phyloP scores from a whole-genome alignment of 2,113 vertebrate species.

The Polypterus bichir region DNA sequence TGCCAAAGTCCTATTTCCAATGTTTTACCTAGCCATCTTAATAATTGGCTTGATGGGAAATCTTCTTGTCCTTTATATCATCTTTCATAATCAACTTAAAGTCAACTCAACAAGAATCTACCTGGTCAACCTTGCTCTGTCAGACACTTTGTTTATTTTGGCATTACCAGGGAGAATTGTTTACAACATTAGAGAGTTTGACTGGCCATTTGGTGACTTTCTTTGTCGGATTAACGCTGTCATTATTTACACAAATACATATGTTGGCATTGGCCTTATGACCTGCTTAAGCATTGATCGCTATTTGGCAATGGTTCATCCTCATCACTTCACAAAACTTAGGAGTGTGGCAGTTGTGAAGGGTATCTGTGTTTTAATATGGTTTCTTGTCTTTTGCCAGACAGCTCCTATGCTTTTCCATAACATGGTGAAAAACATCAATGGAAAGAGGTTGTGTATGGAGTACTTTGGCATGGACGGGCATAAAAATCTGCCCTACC shows the following conservation, averaged over 20 bases:
- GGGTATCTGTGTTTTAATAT: slow-evolving; percentile 46
- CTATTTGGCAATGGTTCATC: slow-evolving; percentile 62
- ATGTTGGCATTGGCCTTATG: slow-evolving; percentile 67
- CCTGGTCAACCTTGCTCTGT: slow-evolving; percentile 62
- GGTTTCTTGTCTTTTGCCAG: slow-evolving; percentile 53
- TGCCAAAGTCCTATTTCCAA: slow-evolving; percentile 45
- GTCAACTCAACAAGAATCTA: slow-evolving; percentile 64
- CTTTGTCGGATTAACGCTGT: slow-evolving; percentile 55
- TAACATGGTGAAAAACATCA: slow-evolving; percentile 32
- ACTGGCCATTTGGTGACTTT: slow-evolving; percentile 67
- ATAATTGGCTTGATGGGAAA: slow-evolving; percentile 55
- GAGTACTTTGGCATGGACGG: slow-evolving; percentile 54
- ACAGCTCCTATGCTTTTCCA: slow-evolving; percentile 45
- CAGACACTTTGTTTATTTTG: slow-evolving; percentile 62
- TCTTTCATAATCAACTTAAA: slow-evolving; percentile 56
- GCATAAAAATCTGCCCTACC: slow-evolving; percentile 38
- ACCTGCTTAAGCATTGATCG: slow-evolving; percentile 66
- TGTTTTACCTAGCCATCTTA: slow-evolving; percentile 56
- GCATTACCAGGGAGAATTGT: slow-evolving; percentile 55
- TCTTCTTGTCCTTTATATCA: slow-evolving; percentile 56
- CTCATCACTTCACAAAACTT: slow-evolving; percentile 36
- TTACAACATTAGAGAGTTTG: slow-evolving; percentile 56
- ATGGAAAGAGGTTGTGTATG: slow-evolving; percentile 56
- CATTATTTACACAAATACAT: slow-evolving; percentile 65
- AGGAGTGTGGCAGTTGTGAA: slow-evolving; percentile 37